Evolutionary conservation across 2,888 invertebrate species (phyloP), one percentile per base, ranked within the genome.

Genomic region (Eledone cirrhosa): DNA sequence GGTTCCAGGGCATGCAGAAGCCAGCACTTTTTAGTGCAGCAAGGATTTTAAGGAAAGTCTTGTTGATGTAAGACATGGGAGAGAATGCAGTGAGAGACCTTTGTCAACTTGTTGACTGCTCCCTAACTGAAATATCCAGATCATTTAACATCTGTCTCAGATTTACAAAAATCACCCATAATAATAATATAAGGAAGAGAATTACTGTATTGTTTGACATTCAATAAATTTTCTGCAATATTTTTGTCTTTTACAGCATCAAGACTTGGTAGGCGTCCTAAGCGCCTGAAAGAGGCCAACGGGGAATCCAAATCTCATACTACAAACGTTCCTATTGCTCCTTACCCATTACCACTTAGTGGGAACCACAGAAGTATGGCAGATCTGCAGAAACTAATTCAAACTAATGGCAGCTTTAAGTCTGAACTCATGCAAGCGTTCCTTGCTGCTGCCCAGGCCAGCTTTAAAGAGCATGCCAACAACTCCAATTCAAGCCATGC

Each of bases 211-310:
- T 41, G 41, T 41, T 41, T 41, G 41, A 41, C 41, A 41, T 41
- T 11, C 41, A 63, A 24, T 63, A 63, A 63, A 24, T 29, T 74
- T 8, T 5, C 24, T 33, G 14, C 11, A 1, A 41, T n/a, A n/a
- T n/a, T n/a, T n/a, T n/a, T n/a, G n/a, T 78, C 77, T 29, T 33
- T 84, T 86, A 63, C 84, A 90, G 90, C 90, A n/a, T 91, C 91
- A 33, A 84, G 91, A 78, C 85, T 91, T 33, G 91, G 90, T n/a
- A 84, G 90, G 69, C 80, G 91, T 69, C 90, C 90, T 63, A 91
- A 91, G 80, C 84, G 90, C 48, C 83, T 90, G 81, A 90, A 90
- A 84, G 90, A 90, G 79, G 85, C 87, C 1, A 83, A 85, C 78
- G 85, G 85, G 31, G 86, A 87, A 78, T 77, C 80, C 11, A 69